Base-by-base conservation (phyloP, 1,140 invertebrate species). In the Uloborus diversus region DNA sequence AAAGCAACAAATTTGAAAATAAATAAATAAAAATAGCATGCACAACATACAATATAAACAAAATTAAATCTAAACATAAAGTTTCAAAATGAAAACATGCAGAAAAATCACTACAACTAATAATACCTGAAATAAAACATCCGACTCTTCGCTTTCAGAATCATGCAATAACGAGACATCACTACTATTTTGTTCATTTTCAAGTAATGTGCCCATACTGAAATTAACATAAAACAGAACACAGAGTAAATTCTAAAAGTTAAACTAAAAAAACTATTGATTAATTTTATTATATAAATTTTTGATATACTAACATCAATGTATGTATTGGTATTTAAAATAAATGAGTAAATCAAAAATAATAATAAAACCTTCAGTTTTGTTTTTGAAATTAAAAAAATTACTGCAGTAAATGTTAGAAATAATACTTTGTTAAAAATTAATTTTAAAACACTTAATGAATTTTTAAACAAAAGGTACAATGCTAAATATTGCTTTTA, bases 101-200 rank as follows among this genome's bases (percentile, higher is more conserved):
- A 42, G 7, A 42, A 42, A 9, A 42, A n/a, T n/a, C n/a, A n/a
- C n/a, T n/a, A n/a, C n/a, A 42, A 42, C 17, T 9, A 9, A 68
- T 3, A 14, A 23, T 78, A 78, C 73, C 73, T 78, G 30, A 57
- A 37, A 78, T 42, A 78, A 65, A 56, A 66, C 33, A 65, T 78
- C 73, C 28, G 62, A 65, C 53, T 66, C 73, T 66, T 65, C 73
- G 64, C 71, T 75, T 35, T 78, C 73, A 33, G 73, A 78, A 42
- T 65, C 73, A 65, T 78, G 73, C n/a, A 78, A 33, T 65, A 78
- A 66, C 33, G 73, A 78, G 7, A 78, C 73, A 78, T 78, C 73
- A 78, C 73, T 78, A 66, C 47, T 53, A 32, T 33, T 25, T 57
- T 65, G 57, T 4, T 78, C 73, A 23, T 66, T 65, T 66, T 78